phyloP scores from a whole-genome alignment of 2,113 vertebrate genomes.

The Platichthys flesus region DNA sequence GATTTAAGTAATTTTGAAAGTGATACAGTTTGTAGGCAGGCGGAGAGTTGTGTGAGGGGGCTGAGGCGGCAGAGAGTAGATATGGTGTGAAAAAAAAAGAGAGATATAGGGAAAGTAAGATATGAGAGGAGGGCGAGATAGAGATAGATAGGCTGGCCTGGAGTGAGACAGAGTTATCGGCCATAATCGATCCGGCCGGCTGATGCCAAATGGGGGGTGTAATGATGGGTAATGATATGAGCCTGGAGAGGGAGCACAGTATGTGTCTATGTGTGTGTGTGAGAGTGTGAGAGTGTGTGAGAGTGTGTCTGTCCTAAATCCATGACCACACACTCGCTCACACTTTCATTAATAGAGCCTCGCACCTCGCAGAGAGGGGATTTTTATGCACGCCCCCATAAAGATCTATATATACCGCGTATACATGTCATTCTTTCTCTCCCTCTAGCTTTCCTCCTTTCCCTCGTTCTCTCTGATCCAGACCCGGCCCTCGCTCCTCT shows the following conservation, averaged over 20 bases:
- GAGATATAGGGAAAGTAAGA: slow-evolving; percentile 16
- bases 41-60: slow-evolving; percentile 56
- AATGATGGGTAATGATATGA: slow-evolving; percentile 84
- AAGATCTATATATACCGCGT: slow-evolving; percentile 51
- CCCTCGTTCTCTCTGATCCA: slow-evolving; percentile 13
- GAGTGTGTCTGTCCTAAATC: slow-evolving; percentile 38
- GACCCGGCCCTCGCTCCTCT: slow-evolving; percentile 10
- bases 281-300: slow-evolving; percentile 31
- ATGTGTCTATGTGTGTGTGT: slow-evolving; percentile 15
- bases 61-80: slow-evolving; percentile 54
- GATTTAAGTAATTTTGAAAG: slow-evolving; percentile 72
- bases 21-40: slow-evolving; percentile 72
- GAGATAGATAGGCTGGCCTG: slow-evolving; percentile 79
- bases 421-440: slow-evolving; percentile 32
- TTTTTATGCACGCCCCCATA: slow-evolving; percentile 66
- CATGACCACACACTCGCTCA: slow-evolving; percentile 66
- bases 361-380: slow-evolving; percentile 40
- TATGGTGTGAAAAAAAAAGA: slow-evolving; percentile 65
- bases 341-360: slow-evolving; percentile 79
- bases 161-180: slow-evolving; percentile 79
- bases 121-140: slow-evolving; percentile 70
- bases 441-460: slow-evolving; percentile 6
- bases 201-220: slow-evolving; percentile 84
- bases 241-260: slow-evolving; percentile 64
- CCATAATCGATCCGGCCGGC: slow-evolving; percentile 80